Base-by-base conservation (phyloP, 2,113 vertebrate species). In the Gracilinanus agilis region DNA sequence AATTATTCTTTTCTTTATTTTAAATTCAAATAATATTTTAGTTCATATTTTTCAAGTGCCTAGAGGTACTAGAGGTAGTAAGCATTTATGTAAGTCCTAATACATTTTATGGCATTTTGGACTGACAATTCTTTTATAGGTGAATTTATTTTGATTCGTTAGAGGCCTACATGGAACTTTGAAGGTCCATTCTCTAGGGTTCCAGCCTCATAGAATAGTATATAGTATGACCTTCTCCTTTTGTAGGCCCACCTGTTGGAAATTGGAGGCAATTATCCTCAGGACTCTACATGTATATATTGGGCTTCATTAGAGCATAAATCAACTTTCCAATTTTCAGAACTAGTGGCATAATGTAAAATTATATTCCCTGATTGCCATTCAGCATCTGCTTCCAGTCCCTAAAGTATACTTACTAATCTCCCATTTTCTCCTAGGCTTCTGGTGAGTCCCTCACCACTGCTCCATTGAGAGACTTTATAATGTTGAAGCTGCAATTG, bases 231-330 rank as follows among this genome's bases (percentile, higher is more conserved):
- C 13, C 67, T 40, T 83, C 34, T 67, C 61, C 29, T 83, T 75
- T 83, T 83, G 67, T 83, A 83, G 13, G 34, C 67, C 67, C 95
- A 13, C 9, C 94, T 92, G 55, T 90, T 24, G 24, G 55, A 3
- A 93, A 96, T 93, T 83, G 29, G 92, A 90, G 94, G 53, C 93
- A 96, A 94, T 96, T 96, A 93, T 95, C 91, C 93, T 96, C 56
- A 3, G n/a, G 0, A 93, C 94, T 90, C 54, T 92, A 95, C 27
- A 58, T 95, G 89, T 29, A 55, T 90, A 94, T 92, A 75, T 94
- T 91, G 92, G 49, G 25, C 10, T 54, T 89, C 54, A 89, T 83
- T 92, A 13, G n/a, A 44, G 24, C 24, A 67, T 90, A 96, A 91
- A 34, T 90, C 53, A n/a, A 44, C 88, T 34, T 92, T 3, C 9